A percentile compares a stretch with the other conserved stretches of the same genome.
Evolutionary conservation across 1,140 invertebrate genomes (phyloP).

Genomic region (Temnothorax curvispinosus): DNA sequence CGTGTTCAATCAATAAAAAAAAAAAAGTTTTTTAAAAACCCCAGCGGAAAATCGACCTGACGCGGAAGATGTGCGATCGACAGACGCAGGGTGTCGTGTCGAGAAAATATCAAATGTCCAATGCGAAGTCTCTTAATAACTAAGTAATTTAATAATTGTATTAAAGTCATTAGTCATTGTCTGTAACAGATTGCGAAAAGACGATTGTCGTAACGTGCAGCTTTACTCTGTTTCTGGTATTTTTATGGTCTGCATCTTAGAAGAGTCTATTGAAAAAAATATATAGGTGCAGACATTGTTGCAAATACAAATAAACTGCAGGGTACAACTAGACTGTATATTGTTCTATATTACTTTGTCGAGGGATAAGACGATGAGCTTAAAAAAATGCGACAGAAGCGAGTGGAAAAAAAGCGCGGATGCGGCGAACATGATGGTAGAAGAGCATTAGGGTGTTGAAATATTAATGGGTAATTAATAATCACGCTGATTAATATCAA

Average conservation of each 20-base stretch:
- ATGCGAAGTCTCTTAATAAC: background rate
- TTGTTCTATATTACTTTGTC: background rate
- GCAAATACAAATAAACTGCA: background rate
- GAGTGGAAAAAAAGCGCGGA: slow-evolving; percentile 43
- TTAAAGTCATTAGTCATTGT: background rate
- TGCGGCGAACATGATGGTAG: slow-evolving; percentile 25
- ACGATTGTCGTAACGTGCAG: background rate
- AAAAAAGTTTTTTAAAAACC: background rate
- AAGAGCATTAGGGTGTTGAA: slow-evolving; percentile 32
- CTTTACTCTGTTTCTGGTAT: background rate
- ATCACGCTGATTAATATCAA: slow-evolving; percentile 56
- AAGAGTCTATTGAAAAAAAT: background rate
- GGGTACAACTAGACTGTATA: background rate
- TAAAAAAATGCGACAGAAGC: slow-evolving; percentile 37
- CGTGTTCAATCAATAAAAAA: slow-evolving; percentile 39
- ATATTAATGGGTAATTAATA: slow-evolving; percentile 61
- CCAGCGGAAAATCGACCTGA: background rate
- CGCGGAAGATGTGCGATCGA: background rate
- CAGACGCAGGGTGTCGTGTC: background rate
- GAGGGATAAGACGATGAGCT: background rate
- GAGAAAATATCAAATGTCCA: background rate
- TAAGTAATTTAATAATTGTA: background rate
- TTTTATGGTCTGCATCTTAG: too few relatives aligned
- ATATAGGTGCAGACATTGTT: background rate
- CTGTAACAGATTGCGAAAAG: background rate